Evolutionary conservation across 2,113 vertebrate species (phyloP).

Genomic region (Amazona vittata): DNA sequence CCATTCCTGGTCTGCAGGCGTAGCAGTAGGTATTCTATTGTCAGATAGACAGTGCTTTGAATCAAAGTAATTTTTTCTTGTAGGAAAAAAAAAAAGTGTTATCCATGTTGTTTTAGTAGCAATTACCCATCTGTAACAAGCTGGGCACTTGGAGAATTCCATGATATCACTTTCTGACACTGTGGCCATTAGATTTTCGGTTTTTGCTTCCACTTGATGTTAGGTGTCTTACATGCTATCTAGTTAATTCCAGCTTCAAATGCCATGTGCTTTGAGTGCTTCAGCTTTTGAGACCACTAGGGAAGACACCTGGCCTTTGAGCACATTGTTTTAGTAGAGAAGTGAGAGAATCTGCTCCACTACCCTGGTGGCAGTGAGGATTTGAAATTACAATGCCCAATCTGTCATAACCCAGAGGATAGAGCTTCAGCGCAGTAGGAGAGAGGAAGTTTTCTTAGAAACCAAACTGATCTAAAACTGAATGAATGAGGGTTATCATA

Average conservation of each 20-base stretch:
- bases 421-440: not conserved
- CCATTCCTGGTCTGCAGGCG: not conserved
- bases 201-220: not conserved
- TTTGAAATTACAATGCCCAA: not conserved
- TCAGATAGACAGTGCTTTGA: not conserved
- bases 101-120: not conserved
- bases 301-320: not conserved
- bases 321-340: not conserved
- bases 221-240: not conserved
- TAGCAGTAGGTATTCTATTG: not conserved
- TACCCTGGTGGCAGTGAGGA: not conserved
- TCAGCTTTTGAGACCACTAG: not conserved
- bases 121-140: not conserved
- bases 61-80: constrained; percentile 3
- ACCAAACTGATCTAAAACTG: not conserved
- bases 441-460: not conserved
- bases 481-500: not conserved
- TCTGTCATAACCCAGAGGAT: not conserved
- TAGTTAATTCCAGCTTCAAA: not conserved
- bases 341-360: not conserved
- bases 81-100: not conserved
- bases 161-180: not conserved
- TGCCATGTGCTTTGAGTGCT: not conserved
- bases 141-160: not conserved
- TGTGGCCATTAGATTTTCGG: not conserved